These are phyloP conservation scores for Elymnias hypermnestra DNA, from an alignment of 1,140 invertebrate species.

Conservation along the genomic window DNA sequence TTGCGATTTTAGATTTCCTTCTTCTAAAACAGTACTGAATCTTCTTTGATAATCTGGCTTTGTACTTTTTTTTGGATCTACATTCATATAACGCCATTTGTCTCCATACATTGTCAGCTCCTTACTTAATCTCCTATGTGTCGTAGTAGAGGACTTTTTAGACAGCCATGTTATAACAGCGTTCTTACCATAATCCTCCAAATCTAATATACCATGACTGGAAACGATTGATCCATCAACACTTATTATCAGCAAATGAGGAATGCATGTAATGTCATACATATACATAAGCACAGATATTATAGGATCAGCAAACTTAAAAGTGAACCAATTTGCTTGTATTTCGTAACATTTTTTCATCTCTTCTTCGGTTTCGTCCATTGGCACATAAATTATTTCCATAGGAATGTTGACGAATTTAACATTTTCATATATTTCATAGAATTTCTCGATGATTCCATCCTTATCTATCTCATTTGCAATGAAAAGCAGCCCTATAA, in stretches of 20 bases:
- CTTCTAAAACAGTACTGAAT: conserved; percentile 20
- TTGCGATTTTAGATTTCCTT: not conserved
- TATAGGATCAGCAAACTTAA: conserved; percentile 44
- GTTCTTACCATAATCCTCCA: conserved; percentile 53
- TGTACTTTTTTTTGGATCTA: not conserved
- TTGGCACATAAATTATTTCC: conserved; percentile 59
- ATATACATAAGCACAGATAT: conserved; percentile 42
- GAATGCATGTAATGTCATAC: conserved; percentile 46
- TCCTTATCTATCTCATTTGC: conserved; percentile 43
- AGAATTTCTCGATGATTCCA: conserved; percentile 47
- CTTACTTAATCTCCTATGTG: conserved; percentile 36
- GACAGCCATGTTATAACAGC: conserved; percentile 53
- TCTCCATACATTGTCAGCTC: conserved; percentile 42
- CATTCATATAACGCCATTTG: conserved; percentile 38
- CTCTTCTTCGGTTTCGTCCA: conserved; percentile 45
- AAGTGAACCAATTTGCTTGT: conserved; percentile 64
- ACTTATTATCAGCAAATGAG: conserved; percentile 41
- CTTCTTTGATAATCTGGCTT: conserved; percentile 33
- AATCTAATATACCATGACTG: conserved; percentile 40
- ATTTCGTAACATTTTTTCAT: conserved; percentile 32
- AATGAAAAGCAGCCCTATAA: conserved; percentile 46
- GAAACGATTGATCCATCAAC: conserved; percentile 41
- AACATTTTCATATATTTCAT: conserved; percentile 50
- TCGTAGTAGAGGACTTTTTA: conserved; percentile 11
- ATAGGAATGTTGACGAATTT: conserved; percentile 52